Base-by-base conservation (phyloP, 2,113 vertebrate genomes). In the Lepidothrix coronata region DNA sequence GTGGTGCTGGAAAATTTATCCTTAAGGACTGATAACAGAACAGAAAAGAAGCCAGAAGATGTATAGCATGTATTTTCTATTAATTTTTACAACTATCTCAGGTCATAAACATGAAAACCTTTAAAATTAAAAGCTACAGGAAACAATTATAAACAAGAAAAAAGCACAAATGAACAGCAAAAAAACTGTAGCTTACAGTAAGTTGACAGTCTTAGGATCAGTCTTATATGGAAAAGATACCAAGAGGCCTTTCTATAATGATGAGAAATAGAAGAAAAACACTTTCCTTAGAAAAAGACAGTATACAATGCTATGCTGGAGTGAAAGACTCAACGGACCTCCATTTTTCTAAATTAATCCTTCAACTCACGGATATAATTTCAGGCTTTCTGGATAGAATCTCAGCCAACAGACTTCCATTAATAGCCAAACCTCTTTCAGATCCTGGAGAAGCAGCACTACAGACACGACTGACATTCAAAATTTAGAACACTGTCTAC, bases 401-500 rank as follows among this genome's bases (percentile, higher is more conserved):
- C 74, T 89, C 58, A 88, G 78, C 58, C 85, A 96, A 82, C n/a
- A 73, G 51, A 52, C 31, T 91, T 89, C 87, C 86, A 77, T 51
- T 87, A 95, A 93, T 77, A 94, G 58, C 37, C 57, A 93, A 79
- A 74, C 13, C 25, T 91, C 57, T 91, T 93, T 89, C n/a, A 93
- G 74, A 72, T 67, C 85, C 41, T 33, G 57, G 81, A 86, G 51
- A 67, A 90, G 37, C 22, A 88, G 59, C 76, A 88, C 44, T 70
- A 90, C 39, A 93, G 82, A 79, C 91, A 91, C 2, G 51, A 93
- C 44, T 63, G 71, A 92, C 59, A 95, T 74, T 88, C 83, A 96
- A 92, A 96, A 94, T 91, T 93, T 91, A 96, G 93, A 93, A 95
- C 3, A 6, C 82, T 92, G 68, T 93, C 91, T 93, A 93, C 44